Conservation (phyloP, 2,797 vertebrate genomes). For the Uromys caudimaculatus region DNA sequence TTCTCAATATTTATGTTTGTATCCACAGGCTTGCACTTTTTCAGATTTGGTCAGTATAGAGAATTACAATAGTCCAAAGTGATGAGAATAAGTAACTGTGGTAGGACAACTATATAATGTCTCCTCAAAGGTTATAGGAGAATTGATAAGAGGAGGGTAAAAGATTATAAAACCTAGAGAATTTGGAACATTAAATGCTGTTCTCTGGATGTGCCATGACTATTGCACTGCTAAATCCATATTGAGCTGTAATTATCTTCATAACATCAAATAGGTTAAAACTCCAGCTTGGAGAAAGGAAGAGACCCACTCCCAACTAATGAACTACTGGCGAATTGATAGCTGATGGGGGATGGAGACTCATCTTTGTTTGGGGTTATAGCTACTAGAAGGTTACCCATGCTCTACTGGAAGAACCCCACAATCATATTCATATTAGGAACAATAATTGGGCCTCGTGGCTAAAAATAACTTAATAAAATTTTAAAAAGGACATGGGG, state of each 20-base stretch:
- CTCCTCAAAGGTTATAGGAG: not conserved
- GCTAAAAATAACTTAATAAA: not conserved
- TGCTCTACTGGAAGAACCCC: not conserved
- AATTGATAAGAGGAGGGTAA: not conserved
- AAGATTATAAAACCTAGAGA: not conserved
- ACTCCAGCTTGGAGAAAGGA: not conserved
- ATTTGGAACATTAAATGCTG: not conserved
- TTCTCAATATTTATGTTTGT: not conserved
- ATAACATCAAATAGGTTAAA: not conserved
- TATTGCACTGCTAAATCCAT: no score
- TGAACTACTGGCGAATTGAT: not conserved
- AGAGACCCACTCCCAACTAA: not conserved
- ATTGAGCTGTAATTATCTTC: not conserved
- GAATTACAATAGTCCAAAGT: not conserved
- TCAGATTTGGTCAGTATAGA: not conserved
- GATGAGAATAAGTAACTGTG: not conserved
- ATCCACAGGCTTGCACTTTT: not conserved
- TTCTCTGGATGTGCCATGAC: not conserved
- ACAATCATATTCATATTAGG: no score
- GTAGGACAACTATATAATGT: not conserved
- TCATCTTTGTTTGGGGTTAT: not conserved
- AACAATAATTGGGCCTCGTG: not conserved
- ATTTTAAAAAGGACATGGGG: not conserved
- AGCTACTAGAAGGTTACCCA: not conserved
- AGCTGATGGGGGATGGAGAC: not conserved